Conservation (phyloP, 2,888 invertebrate genomes). For the Tridacna gigas region DNA sequence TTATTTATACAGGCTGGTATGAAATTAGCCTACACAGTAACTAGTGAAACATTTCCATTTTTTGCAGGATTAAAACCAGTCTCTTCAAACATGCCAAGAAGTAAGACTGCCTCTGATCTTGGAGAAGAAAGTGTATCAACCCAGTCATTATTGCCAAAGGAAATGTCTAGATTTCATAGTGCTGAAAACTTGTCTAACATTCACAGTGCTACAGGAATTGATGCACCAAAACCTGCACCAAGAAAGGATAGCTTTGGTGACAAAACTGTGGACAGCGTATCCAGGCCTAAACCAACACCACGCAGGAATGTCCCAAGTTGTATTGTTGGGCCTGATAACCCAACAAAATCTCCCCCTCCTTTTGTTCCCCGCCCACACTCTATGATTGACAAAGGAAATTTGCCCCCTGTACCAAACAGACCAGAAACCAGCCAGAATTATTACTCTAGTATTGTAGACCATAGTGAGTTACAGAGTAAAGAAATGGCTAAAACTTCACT, state of each 20-base stretch:
- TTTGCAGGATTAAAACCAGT: conserved; percentile 46
- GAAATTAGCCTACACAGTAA: too few relatives aligned
- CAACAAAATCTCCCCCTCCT: conserved; percentile 48
- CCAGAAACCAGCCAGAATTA: conserved; percentile 58
- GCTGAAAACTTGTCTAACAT: conserved; percentile 65
- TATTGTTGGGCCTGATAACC: conserved; percentile 33
- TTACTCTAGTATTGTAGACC: conserved; percentile 39
- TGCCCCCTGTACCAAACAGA: conserved; percentile 47
- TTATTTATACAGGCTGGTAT: too few relatives aligned
- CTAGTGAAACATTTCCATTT: not conserved
- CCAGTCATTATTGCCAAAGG: conserved; percentile 51
- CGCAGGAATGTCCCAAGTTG: conserved; percentile 72
- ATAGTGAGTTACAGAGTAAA: not conserved
- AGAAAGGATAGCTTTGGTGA: conserved; percentile 53
- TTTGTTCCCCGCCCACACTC: conserved; percentile 56
- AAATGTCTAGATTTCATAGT: conserved; percentile 66
- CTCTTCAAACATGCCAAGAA: conserved; percentile 65
- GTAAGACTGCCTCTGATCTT: conserved; percentile 72
- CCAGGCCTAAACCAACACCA: conserved; percentile 69
- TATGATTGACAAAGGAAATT: conserved; percentile 30
- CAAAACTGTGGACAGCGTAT: conserved; percentile 23
- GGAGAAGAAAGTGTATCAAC: not conserved
- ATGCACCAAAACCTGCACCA: conserved; percentile 37
- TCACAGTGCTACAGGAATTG: not conserved
- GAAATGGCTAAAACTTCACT: conserved; percentile 14